Percentiles rank a stretch among this genome's conserved stretches.
phyloP scores from a whole-genome alignment of 2,113 vertebrate species.

The Ibidorhyncha struthersii region DNA sequence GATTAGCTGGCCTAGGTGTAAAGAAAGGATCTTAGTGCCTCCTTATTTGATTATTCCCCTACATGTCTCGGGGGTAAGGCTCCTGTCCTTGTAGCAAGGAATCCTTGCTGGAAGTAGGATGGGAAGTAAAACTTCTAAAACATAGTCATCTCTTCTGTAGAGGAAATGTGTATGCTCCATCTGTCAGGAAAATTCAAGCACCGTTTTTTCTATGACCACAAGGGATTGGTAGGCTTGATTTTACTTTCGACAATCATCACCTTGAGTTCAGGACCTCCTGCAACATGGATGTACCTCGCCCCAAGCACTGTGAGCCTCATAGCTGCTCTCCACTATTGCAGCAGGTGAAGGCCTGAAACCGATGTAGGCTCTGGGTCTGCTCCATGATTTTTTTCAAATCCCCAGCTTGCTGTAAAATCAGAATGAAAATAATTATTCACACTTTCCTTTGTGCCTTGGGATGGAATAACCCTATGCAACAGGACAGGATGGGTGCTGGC shows the following conservation, averaged over 20 bases:
- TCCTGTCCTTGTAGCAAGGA: neutral
- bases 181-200: neutral
- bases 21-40: neutral
- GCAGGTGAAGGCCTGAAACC: neutral
- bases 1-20: neutral
- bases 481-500: neutral
- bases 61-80: neutral
- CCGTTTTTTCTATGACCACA: accelerated
- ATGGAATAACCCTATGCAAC: neutral
- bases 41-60: neutral
- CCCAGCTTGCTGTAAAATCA: neutral
- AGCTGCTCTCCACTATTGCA: neutral
- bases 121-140: neutral
- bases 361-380: neutral
- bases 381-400: neutral
- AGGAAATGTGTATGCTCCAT: neutral
- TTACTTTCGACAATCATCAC: neutral
- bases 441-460: too few species aligned
- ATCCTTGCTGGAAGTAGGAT: neutral
- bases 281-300: neutral
- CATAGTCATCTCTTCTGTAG: accelerated
- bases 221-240: neutral
- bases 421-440: neutral
- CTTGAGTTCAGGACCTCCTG: neutral
- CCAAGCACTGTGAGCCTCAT: neutral